Percentiles rank a stretch among this genome's conserved stretches.
These are phyloP conservation scores for Perca fluviatilis DNA, from an alignment of 2,113 vertebrate genomes.

Conservation along the genomic window DNA sequence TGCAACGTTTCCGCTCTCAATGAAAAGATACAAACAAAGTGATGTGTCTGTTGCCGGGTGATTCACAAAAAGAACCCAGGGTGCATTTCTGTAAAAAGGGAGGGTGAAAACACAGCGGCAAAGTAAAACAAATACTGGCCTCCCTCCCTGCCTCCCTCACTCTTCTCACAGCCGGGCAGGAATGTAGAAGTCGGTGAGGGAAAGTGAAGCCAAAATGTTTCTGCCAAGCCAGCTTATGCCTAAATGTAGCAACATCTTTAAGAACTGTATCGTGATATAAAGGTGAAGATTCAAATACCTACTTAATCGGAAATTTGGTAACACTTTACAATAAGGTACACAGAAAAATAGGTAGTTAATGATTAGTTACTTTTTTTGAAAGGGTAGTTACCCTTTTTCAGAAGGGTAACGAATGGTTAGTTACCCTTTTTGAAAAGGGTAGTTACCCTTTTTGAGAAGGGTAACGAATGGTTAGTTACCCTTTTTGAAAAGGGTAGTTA, in stretches of 20 bases:
- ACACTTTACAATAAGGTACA: too few species aligned
- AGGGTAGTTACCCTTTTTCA: too few species aligned
- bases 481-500: too few species aligned
- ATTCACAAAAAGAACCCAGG: slow-evolving; percentile 82
- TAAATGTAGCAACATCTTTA: slow-evolving; percentile 14
- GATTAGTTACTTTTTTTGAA: too few species aligned
- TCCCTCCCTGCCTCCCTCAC: slow-evolving; percentile 55
- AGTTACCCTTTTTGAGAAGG: too few species aligned
- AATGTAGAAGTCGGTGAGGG: slow-evolving; percentile 56
- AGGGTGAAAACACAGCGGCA: slow-evolving; percentile 65
- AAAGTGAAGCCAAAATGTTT: slow-evolving; percentile 30
- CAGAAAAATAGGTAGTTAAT: too few species aligned
- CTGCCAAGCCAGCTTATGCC: slow-evolving; percentile 16
- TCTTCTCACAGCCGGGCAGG: slow-evolving; percentile 69
- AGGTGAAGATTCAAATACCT: background rate
- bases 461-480: too few species aligned
- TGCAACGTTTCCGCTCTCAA: slow-evolving; percentile 78
- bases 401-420: too few species aligned
- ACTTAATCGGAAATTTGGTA: background rate
- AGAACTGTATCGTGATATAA: background rate
- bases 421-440: too few species aligned
- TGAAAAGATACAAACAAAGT: slow-evolving; percentile 83
- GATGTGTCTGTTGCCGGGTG: slow-evolving; percentile 84
- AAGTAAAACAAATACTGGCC: slow-evolving; percentile 81
- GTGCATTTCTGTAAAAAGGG: slow-evolving; percentile 76